A percentile compares a stretch with the other conserved stretches of the same genome.
Evolutionary conservation across 1,140 invertebrate species (phyloP).

Genomic region (Drosophila sturtevanti): DNA sequence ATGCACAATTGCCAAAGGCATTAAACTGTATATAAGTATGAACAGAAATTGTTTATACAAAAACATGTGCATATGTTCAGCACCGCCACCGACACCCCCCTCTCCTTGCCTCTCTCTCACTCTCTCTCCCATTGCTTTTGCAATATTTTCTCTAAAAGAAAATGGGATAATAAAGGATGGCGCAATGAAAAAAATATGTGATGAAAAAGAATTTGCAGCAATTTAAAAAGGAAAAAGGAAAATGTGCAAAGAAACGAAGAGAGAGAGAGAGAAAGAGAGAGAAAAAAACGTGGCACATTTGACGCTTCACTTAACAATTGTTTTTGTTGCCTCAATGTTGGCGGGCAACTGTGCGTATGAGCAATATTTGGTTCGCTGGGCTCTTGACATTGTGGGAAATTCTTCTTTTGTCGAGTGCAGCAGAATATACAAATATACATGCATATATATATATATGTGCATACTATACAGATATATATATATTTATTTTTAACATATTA

Average conservation of each 20-base stretch:
- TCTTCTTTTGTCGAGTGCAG: slow-evolving; percentile 68
- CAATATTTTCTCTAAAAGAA: no score
- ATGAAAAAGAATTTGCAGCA: slow-evolving; percentile 31
- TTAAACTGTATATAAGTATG: slow-evolving; percentile 36
- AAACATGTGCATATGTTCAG: slow-evolving; percentile 2
- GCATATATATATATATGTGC: not conserved
- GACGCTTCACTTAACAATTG: slow-evolving; percentile 22
- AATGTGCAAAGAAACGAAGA: no score
- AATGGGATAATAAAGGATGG: not conserved
- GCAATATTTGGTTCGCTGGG: slow-evolving; percentile 48
- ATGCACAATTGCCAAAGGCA: slow-evolving; percentile 24
- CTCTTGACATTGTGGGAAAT: slow-evolving; percentile 74
- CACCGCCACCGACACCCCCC: no score
- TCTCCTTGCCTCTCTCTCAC: not conserved
- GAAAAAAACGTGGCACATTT: slow-evolving; percentile 9
- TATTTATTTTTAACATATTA: slow-evolving; percentile 39
- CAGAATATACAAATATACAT: slow-evolving; percentile 37
- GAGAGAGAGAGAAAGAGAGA: not conserved
- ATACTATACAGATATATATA: not conserved
- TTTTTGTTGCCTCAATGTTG: slow-evolving; percentile 6
- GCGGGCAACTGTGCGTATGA: slow-evolving; percentile 64
- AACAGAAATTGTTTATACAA: slow-evolving; percentile 27
- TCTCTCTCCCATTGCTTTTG: not conserved
- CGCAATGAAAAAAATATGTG: not conserved
- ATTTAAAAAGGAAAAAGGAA: slow-evolving; percentile 22